Base-by-base conservation (phyloP, 2,888 invertebrate species). In the Sialis lutaria region DNA sequence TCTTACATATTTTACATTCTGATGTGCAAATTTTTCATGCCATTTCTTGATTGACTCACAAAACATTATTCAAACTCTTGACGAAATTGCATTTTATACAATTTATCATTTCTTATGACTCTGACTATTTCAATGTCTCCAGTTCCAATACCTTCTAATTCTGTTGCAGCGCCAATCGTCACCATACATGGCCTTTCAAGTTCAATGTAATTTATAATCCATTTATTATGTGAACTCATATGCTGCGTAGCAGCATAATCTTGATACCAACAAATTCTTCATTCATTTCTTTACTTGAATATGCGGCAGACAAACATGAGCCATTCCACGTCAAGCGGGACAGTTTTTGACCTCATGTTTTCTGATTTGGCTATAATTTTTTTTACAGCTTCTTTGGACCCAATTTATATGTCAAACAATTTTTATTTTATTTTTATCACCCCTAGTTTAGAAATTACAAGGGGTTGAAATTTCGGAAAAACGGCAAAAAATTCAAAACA, bases 21-120 rank as follows among this genome's bases (percentile, higher is more conserved):
- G 55, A 35, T 56, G 55, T 8, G 56, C 56, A 5, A 58, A 41
- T 42, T 49, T 50, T 50, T 58, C 56, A 40, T 58, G 56, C 56
- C 55, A 58, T 4, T 6, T 37, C 50, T 48, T 56, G 2, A 56
- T 50, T 6, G 57, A 57, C 0, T 49, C 35, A 6, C 32, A 33
- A 47, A 40, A 44, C 47, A 44, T 34, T 44, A 43, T 30, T 41
- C 47, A 37, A 41, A 44, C 33, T 46, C 39, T 41, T 12, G 48
- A n/a, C 52, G 53, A 51, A 55, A 55, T 48, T 51, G 47, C 55
- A 56, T 55, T 45, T 48, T 46, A 30, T 50, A 56, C 13, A 55
- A 44, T 10, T 48, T 48, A 46, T 49, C 54, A 30, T 47, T 43
- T 39, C 55, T 51, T 32, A 51, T 45, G 30, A 52, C 53, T 35